Evolutionary conservation across 1,140 invertebrate genomes (phyloP).

Genomic region (Heliconius congener): DNA sequence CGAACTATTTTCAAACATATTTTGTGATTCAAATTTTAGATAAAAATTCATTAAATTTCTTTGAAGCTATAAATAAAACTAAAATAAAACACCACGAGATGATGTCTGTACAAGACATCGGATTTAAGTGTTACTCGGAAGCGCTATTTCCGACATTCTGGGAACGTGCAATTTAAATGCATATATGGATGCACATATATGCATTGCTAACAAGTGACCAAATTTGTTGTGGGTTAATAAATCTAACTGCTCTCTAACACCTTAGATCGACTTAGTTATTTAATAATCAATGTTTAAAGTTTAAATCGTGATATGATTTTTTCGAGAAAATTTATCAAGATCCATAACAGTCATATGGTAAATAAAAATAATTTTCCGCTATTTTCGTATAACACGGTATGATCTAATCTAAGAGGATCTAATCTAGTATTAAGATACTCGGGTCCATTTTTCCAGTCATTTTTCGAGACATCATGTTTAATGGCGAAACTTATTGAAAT

Average conservation of each 20-base stretch:
- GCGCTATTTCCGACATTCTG: constrained; percentile 75
- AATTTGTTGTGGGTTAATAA: not conserved
- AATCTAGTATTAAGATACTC: too few relatives aligned
- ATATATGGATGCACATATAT: constrained; percentile 3
- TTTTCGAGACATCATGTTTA: too few relatives aligned
- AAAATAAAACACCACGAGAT: constrained; percentile 49
- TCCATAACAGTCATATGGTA: too few relatives aligned
- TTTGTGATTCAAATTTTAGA: not conserved
- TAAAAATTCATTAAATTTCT: constrained; percentile 2
- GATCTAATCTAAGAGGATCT: too few relatives aligned
- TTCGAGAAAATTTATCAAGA: too few relatives aligned
- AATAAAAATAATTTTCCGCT: too few relatives aligned
- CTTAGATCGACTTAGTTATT: too few relatives aligned
- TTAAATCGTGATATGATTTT: too few relatives aligned
- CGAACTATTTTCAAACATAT: not conserved
- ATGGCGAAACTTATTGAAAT: too few relatives aligned
- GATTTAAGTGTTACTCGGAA: constrained; percentile 73
- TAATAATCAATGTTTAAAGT: too few relatives aligned
- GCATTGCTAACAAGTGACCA: not conserved
- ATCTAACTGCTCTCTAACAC: not conserved
- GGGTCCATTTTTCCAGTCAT: too few relatives aligned
- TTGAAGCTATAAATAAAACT: constrained; percentile 4
- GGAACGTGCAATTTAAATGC: constrained; percentile 58
- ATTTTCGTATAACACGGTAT: too few relatives aligned
- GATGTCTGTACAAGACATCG: constrained; percentile 56